phyloP scores from a whole-genome alignment of 2,888 invertebrate genomes.

The Strigamia transsilvanica region DNA sequence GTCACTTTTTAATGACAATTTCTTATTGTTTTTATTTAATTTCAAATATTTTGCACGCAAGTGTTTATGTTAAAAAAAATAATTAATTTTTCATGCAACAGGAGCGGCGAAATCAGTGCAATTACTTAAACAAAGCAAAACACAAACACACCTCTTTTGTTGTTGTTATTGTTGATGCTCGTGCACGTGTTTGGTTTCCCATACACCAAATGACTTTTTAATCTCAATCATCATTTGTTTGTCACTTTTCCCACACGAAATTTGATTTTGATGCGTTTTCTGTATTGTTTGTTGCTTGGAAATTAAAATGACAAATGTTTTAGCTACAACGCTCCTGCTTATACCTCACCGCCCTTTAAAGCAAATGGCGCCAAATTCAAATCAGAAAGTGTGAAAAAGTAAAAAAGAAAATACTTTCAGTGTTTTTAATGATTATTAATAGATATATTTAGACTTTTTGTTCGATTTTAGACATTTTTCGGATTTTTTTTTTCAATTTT shows the following conservation, averaged over 20 bases:
- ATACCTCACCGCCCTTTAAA: constrained; percentile 43
- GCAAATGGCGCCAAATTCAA: background rate
- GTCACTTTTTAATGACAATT: background rate
- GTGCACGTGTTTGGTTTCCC: background rate
- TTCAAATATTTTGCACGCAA: background rate
- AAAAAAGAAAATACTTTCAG: too few relatives aligned
- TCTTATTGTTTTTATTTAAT: background rate
- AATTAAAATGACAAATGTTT: background rate
- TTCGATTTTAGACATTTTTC: background rate
- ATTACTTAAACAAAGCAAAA: background rate
- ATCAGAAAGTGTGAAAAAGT: too few relatives aligned
- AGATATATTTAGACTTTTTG: background rate
- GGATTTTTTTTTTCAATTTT: too few relatives aligned
- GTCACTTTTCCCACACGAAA: too few relatives aligned
- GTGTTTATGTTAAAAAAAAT: background rate
- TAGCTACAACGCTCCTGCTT: background rate
- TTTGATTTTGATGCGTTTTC: background rate
- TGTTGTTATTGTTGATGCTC: background rate
- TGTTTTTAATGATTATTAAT: background rate
- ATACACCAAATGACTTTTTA: too few relatives aligned
- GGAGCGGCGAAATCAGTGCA: background rate
- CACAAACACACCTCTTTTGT: background rate
- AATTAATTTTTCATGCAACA: too few relatives aligned
- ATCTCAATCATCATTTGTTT: too few relatives aligned
- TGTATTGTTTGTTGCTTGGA: background rate